Evolutionary conservation across 2,797 vertebrate genomes (phyloP).

Genomic region (Semaprochilodus insignis): DNA sequence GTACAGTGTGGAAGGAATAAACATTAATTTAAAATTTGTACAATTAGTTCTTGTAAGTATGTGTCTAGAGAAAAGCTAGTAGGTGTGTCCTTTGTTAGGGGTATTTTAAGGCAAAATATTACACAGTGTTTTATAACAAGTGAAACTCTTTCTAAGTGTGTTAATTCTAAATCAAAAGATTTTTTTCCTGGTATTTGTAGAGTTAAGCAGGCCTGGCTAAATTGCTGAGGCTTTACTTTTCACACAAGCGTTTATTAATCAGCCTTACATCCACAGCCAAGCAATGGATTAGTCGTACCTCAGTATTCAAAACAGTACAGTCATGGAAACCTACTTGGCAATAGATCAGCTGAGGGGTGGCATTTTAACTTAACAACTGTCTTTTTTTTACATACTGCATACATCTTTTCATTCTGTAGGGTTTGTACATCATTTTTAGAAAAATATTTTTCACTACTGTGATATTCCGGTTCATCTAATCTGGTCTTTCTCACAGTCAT

Average conservation of each 20-base stretch:
- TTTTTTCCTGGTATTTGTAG: neutral
- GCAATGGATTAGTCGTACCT: conserved; percentile 29
- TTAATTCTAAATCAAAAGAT: neutral
- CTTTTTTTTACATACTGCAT: neutral
- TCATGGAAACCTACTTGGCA: conserved; percentile 4
- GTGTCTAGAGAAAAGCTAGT: neutral
- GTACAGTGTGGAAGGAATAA: neutral
- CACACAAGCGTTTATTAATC: conserved; percentile 26
- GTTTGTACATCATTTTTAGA: no score
- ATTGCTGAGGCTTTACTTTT: neutral
- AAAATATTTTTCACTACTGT: no score
- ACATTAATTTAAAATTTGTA: neutral
- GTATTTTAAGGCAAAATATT: neutral
- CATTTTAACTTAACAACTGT: neutral
- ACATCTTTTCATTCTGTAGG: no score
- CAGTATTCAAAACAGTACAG: conserved; percentile 11
- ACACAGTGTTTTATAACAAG: neutral
- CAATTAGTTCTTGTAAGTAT: neutral
- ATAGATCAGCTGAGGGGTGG: neutral
- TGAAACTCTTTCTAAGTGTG: neutral
- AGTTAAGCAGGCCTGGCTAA: neutral
- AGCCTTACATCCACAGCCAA: conserved; percentile 37
- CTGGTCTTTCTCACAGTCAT: neutral
- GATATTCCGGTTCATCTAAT: neutral
- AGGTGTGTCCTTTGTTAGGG: no score